phyloP scores from a whole-genome alignment of 2,797 vertebrate species.

The Sebastes flavidus region DNA sequence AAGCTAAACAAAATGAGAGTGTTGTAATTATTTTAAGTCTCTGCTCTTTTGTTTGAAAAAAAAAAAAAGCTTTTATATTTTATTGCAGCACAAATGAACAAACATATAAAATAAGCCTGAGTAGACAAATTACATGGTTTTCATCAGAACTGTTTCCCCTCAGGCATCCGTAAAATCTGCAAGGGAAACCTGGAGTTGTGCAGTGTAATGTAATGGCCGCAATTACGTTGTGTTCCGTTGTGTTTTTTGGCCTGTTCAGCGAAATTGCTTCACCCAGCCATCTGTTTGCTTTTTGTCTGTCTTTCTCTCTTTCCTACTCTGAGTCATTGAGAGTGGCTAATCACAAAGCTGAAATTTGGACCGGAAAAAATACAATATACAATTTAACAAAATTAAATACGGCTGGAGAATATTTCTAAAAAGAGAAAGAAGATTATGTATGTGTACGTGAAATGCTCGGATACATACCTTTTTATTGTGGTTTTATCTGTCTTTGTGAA shows the following conservation, averaged over 20 bases:
- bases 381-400: slow-evolving; percentile 41
- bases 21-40: slow-evolving; percentile 34
- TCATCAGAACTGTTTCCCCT: slow-evolving; percentile 32
- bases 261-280: slow-evolving; percentile 52
- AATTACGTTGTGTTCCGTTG: slow-evolving; percentile 55
- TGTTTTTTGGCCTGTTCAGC: slow-evolving; percentile 56
- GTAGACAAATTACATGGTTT: slow-evolving; percentile 40
- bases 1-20: slow-evolving; percentile 30
- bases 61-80: neutral
- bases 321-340: slow-evolving; percentile 24
- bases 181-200: slow-evolving; percentile 45
- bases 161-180: slow-evolving; percentile 39
- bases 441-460: neutral
- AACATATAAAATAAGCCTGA: slow-evolving; percentile 22
- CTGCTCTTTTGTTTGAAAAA: slow-evolving; percentile 21
- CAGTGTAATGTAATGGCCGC: slow-evolving; percentile 45
- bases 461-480: neutral
- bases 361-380: slow-evolving; percentile 3
- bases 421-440: neutral
- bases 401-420: neutral
- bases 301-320: slow-evolving; percentile 8
- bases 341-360: slow-evolving; percentile 33
- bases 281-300: slow-evolving; percentile 54
- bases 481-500: neutral
- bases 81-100: slow-evolving; percentile 18